These are phyloP conservation scores for Nasonia longicornis DNA, from an alignment of 1,140 invertebrate genomes.

Conservation along the genomic window DNA sequence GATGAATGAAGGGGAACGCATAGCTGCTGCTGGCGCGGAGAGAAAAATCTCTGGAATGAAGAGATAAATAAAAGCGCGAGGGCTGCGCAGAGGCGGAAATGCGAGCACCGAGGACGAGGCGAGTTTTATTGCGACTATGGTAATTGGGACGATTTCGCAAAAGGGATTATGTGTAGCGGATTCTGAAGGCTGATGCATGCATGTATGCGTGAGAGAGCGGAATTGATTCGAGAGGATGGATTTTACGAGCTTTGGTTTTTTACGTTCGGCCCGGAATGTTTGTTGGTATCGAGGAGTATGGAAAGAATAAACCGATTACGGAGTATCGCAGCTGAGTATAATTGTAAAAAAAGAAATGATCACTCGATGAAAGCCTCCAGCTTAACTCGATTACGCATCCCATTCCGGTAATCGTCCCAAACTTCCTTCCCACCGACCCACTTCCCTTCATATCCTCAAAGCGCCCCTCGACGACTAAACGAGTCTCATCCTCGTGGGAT, in stretches of 20 bases:
- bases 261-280: not conserved
- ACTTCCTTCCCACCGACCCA: not conserved
- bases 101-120: not conserved
- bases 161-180: not conserved
- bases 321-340: no score
- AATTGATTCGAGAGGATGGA: not conserved
- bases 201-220: not conserved
- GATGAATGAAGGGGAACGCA: not conserved
- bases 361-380: not conserved
- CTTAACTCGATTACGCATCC: not conserved
- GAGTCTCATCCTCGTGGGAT: not conserved
- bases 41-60: not conserved
- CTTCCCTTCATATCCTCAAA: not conserved
- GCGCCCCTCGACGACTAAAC: not conserved
- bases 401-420: not conserved
- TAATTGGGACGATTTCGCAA: not conserved
- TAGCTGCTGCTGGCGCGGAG: not conserved
- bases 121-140: no score
- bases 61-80: constrained; percentile 1
- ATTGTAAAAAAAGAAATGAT: no score
- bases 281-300: no score
- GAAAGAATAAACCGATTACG: no score
- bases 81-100: not conserved
- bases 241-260: not conserved
- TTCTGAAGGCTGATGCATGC: not conserved